phyloP scores from a whole-genome alignment of 2,113 vertebrate genomes.

The Anolis carolinensis region DNA sequence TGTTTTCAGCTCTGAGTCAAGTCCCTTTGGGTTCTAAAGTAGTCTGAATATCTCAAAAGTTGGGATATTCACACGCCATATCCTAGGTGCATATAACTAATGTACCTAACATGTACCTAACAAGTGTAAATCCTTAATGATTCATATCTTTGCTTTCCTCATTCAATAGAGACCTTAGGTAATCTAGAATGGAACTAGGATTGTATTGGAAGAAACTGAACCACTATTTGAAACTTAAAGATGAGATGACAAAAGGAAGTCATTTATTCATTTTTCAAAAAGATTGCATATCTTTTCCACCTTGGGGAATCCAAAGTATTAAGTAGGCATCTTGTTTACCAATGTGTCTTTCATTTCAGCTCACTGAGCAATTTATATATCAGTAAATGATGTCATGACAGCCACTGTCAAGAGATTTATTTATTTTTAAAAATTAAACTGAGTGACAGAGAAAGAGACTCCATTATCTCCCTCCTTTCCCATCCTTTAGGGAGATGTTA shows the following conservation, averaged over 20 bases:
- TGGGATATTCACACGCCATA: not conserved
- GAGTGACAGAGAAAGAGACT: constrained; percentile 42
- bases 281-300: not conserved
- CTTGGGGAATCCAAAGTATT: constrained; percentile 35
- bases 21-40: not conserved
- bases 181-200: not conserved
- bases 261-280: not conserved
- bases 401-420: constrained; percentile 18
- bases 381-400: constrained; percentile 52
- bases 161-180: not conserved
- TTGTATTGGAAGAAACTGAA: not conserved
- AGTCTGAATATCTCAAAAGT: no score
- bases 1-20: not conserved
- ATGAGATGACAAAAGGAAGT: not conserved
- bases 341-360: constrained; percentile 58
- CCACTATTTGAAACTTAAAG: not conserved
- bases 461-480: not conserved
- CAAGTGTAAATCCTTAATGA: not conserved
- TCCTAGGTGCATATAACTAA: not conserved
- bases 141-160: no score
- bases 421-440: constrained; percentile 50
- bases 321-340: constrained; percentile 61
- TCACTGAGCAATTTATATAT: constrained; percentile 56
- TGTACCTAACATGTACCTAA: no score
- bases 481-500: constrained; percentile 7